Evolutionary conservation across 2,888 invertebrate genomes (phyloP).

Genomic region (Urechis unicinctus): DNA sequence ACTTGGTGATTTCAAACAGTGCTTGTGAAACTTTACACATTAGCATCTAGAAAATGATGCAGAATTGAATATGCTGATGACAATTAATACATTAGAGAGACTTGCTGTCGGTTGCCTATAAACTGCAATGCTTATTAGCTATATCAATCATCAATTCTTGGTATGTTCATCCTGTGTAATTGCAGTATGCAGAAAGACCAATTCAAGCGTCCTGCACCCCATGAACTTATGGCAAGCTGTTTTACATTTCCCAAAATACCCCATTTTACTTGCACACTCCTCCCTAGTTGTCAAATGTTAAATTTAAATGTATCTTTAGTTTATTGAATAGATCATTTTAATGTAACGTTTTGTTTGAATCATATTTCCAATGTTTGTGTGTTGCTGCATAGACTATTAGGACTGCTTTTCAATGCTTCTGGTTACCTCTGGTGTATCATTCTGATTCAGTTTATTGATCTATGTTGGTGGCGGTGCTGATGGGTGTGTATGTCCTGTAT

Average conservation of each 20-base stretch:
- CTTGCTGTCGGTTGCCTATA: too few species aligned
- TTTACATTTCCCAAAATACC: neutral
- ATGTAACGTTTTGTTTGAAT: too few species aligned
- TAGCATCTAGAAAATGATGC: neutral
- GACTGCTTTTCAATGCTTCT: too few species aligned
- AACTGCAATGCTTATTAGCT: neutral
- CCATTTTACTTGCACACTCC: neutral
- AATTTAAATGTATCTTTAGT: neutral
- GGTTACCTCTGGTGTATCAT: too few species aligned
- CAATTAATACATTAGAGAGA: too few species aligned
- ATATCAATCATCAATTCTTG: neutral
- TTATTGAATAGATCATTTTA: neutral
- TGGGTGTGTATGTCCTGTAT: too few species aligned
- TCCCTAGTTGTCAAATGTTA: neutral
- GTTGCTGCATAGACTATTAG: too few species aligned
- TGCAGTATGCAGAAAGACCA: conserved; percentile 16
- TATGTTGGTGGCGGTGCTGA: too few species aligned
- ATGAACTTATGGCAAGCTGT: conserved; percentile 13
- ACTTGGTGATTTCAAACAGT: too few species aligned
- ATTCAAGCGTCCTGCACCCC: conserved; percentile 13
- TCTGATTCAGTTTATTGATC: too few species aligned
- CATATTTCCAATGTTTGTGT: too few species aligned
- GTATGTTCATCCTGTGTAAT: neutral
- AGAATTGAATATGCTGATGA: too few species aligned
- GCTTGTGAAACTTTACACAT: neutral